Evolutionary conservation across 2,113 vertebrate species (phyloP).

Genomic region (Cottus gobio): DNA sequence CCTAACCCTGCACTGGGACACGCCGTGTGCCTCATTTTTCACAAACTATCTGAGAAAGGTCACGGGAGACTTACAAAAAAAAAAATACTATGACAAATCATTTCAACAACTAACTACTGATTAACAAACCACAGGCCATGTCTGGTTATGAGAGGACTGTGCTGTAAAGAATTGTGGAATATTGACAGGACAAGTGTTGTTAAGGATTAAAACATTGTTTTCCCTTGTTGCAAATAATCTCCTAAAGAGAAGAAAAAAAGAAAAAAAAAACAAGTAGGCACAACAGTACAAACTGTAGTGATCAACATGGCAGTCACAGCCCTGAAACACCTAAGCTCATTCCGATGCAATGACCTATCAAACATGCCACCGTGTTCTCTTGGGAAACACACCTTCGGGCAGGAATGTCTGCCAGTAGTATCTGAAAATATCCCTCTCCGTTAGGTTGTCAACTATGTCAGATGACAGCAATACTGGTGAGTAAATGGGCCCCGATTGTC

Average conservation of each 20-base stretch:
- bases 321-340: slow-evolving; percentile 13
- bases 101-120: slow-evolving; percentile 56
- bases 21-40: slow-evolving; percentile 8
- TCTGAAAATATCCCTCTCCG: slow-evolving; percentile 69
- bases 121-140: slow-evolving; percentile 58
- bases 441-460: slow-evolving; percentile 70
- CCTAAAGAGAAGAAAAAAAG: slow-evolving; percentile 1
- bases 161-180: slow-evolving; percentile 17
- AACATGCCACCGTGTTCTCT: slow-evolving; percentile 3
- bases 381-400: slow-evolving; percentile 57
- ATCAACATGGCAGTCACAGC: slow-evolving; percentile 5
- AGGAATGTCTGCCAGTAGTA: slow-evolving; percentile 47
- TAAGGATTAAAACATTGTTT: slow-evolving; percentile 34
- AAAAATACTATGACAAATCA: slow-evolving; percentile 23
- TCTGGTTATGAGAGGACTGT: slow-evolving; percentile 15
- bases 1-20: slow-evolving; percentile 3
- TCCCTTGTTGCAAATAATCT: slow-evolving; percentile 36
- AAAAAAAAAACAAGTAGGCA: background rate
- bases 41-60: slow-evolving; percentile 16
- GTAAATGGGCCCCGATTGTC: slow-evolving; percentile 80
- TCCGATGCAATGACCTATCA: slow-evolving; percentile 31
- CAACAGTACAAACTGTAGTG: background rate
- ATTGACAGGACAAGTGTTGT: slow-evolving; percentile 50
- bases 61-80: background rate
- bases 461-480: slow-evolving; percentile 74